Base-by-base conservation (phyloP, 2,113 vertebrate genomes). In the Microcebus murinus region DNA sequence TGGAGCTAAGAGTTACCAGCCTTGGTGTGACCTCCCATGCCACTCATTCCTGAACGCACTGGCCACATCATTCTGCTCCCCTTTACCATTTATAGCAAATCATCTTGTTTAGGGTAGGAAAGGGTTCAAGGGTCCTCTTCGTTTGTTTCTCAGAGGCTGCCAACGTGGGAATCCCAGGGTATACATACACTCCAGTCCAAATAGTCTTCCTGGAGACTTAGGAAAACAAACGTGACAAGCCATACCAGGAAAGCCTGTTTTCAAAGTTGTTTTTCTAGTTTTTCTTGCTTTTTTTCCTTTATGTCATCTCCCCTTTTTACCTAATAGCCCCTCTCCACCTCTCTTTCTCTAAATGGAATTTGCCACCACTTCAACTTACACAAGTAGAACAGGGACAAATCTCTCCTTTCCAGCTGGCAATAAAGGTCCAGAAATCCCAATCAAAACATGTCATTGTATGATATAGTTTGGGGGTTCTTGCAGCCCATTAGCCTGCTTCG, bases 1-100 rank as follows among this genome's bases (percentile, higher is more conserved):
- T 95, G 97, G 97, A 87, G 96, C 97, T 92, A 96, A 95, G 94
- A 97, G 96, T 97, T 96, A 25, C 4, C 57, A 86, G 79, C 88
- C 65, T 87, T 61, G 25, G 15, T 4, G 59, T 90, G 87, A 96
- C 80, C 92, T 97, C 80, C 20, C 20, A 1, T 39, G 71, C 50
- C 80, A 68, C 73, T 94, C 65, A 42, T 74, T 73, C 25, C 52
- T 39, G 52, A 84, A 63, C 20, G 17, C 74, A 15, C 36, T n/a
- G 42, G n/a, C 34, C 23, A 57, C 42, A 80, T 36, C 48, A 4
- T 39, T 87, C 55, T 12, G 31, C 50, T 65, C 31, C 59, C 50
- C 70, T 59, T 50, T 50, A 45, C 18, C 45, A 9, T 90, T 67
- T 90, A 57, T 93, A 70, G 77, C 6, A 71, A 21, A 86, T 86